Evolutionary conservation across 2,797 vertebrate species (phyloP).

Genomic region (Chaetophractus vellerosus): DNA sequence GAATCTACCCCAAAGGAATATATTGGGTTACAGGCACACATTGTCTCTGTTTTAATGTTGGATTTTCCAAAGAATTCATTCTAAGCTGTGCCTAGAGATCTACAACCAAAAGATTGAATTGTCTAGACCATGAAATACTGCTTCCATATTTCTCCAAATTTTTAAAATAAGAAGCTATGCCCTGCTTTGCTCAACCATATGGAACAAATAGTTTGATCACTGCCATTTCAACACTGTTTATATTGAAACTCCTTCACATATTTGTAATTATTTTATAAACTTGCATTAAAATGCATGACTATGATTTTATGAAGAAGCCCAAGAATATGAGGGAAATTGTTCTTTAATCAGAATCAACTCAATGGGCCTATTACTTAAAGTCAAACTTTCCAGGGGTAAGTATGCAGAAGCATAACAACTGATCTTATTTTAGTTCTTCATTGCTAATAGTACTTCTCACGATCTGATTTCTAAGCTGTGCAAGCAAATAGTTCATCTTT

Average conservation of each 20-base stretch:
- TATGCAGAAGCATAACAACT: neutral
- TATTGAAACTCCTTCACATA: conserved; percentile 3
- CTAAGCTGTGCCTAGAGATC: neutral
- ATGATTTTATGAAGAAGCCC: neutral
- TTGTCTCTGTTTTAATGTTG: conserved; percentile 20
- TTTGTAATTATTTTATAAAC: conserved; percentile 47
- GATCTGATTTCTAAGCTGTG: conserved; percentile 37
- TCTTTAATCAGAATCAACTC: neutral
- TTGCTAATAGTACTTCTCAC: neutral
- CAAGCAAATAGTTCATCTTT: conserved; percentile 49
- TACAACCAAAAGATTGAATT: neutral
- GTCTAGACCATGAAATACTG: neutral
- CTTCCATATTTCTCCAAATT: neutral
- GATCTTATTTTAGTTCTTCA: conserved; percentile 10
- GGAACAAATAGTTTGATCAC: conserved; percentile 28
- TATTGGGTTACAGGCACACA: conserved; percentile 18
- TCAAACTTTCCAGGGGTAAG: conserved; percentile 16
- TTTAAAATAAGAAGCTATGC: conserved; percentile 9
- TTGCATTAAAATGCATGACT: conserved; percentile 41
- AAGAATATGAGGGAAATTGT: neutral
- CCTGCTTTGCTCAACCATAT: neutral
- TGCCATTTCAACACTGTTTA: conserved; percentile 47
- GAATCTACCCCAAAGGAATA: neutral
- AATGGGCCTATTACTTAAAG: conserved; percentile 3
- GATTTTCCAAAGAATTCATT: conserved; percentile 52